Percentiles rank a stretch among this genome's conserved stretches.
phyloP scores from a whole-genome alignment of 2,113 vertebrate species.

The Crotalus horridus region DNA sequence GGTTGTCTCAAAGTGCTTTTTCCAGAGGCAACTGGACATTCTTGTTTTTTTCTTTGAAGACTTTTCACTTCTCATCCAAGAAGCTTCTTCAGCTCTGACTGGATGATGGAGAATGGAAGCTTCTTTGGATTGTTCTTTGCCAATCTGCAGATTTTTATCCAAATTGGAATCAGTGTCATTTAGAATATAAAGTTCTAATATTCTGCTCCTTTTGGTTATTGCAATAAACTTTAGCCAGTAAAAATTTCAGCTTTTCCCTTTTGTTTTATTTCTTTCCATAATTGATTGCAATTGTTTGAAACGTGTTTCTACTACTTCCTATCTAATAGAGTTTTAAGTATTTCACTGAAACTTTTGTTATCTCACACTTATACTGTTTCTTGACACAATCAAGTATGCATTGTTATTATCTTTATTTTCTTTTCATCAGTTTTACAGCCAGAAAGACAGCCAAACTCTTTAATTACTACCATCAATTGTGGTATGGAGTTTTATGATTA shows the following conservation, averaged over 20 bases:
- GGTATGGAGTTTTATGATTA: background rate
- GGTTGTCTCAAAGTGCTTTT: no score
- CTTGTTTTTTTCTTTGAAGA: no score
- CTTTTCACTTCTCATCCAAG: no score
- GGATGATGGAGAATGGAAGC: no score
- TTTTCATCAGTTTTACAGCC: background rate
- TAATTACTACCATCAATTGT: background rate
- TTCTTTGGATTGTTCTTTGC: background rate
- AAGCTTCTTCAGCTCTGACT: no score
- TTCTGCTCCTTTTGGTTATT: background rate
- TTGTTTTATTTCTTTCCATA: background rate
- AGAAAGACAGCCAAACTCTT: background rate
- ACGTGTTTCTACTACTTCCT: background rate
- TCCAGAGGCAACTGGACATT: no score
- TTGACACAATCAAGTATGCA: background rate
- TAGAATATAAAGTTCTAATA: background rate
- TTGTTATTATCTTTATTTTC: background rate
- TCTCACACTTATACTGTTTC: background rate
- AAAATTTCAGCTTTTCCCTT: background rate
- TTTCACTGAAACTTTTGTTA: background rate
- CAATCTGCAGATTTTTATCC: background rate
- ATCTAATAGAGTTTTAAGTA: background rate
- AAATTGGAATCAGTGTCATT: background rate
- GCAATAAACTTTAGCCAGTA: background rate
- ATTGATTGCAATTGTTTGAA: background rate